These are phyloP conservation scores for Pluvianellus socialis DNA, from an alignment of 2,113 vertebrate genomes.

Conservation along the genomic window DNA sequence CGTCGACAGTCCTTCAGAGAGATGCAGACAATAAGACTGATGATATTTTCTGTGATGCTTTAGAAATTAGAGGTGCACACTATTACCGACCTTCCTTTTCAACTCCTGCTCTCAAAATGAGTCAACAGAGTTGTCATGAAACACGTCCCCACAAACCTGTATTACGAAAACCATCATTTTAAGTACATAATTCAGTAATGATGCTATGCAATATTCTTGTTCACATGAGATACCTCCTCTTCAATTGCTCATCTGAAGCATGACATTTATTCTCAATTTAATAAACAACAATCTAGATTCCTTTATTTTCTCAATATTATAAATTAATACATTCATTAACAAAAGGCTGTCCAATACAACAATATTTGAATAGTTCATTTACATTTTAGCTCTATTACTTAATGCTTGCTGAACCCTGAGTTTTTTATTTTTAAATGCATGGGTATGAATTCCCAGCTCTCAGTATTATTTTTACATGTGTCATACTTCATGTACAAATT, in stretches of 20 bases:
- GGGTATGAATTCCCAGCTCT: not conserved
- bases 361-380: not conserved
- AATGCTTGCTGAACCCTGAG: not conserved
- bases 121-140: not conserved
- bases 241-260: not conserved
- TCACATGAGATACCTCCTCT: not conserved
- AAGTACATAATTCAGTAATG: not conserved
- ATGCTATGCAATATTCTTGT: not conserved
- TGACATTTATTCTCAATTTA: not conserved
- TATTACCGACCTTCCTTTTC: not conserved
- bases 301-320: not conserved
- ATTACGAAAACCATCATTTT: not conserved
- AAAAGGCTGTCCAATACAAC: not conserved
- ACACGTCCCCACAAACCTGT: not conserved
- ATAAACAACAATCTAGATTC: not conserved
- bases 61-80: not conserved
- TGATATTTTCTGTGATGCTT: not conserved
- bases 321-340: not conserved
- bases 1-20: not conserved
- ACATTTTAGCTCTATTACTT: not conserved
- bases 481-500: not conserved
- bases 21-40: not conserved
- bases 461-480: not conserved
- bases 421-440: not conserved
- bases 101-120: not conserved